Base-by-base conservation (phyloP, 2,797 vertebrate genomes). In the Hipposideros larvatus region DNA sequence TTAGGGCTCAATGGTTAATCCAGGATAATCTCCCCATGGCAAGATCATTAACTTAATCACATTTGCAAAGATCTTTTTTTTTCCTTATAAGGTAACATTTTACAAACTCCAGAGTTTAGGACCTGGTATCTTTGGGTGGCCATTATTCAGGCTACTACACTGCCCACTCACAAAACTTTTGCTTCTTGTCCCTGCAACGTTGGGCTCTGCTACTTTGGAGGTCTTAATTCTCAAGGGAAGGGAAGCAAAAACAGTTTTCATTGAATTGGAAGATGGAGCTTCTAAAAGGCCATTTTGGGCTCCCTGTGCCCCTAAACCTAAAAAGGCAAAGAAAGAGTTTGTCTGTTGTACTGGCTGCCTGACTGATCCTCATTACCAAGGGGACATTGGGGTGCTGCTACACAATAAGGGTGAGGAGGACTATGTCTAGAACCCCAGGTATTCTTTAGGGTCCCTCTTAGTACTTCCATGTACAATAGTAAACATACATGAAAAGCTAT, bases 31-130 rank as follows among this genome's bases (percentile, higher is more conserved):
- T 87, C 55, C 51, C 16, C 73, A 31, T 7, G 22, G 74, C 61
- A 75, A 55, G 28, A 68, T 61, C 48, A 79, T 96, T 84, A 90
- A 82, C 68, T 91, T 65, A 93, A 85, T 96, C 48, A 43, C 7
- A 37, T 85, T 41, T 48, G 1, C 34, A 94, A 84, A 96, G 61
- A 79, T 37, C 24, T 22, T 70, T 94, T 43, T 37, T 61, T 89
- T 88, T 71, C 89, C 66, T 85, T 87, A 73, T 26, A 93, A 66
- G 66, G 90, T 65, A 73, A 82, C 48, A 87, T 80, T 75, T 71
- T 53, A 70, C 31, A 78, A 34, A 59, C 65, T 90, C 82, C 77
- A 85, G 61, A 73, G 73, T 85, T 82, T 37, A 74, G 51, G 46
- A 65, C 53, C 55, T 73, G 37, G 19, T 37, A 22, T 48, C n/a